Evolutionary conservation across 2,797 vertebrate species (phyloP), one percentile per base, ranked within the genome.

Genomic region (Myotis pilosus): DNA sequence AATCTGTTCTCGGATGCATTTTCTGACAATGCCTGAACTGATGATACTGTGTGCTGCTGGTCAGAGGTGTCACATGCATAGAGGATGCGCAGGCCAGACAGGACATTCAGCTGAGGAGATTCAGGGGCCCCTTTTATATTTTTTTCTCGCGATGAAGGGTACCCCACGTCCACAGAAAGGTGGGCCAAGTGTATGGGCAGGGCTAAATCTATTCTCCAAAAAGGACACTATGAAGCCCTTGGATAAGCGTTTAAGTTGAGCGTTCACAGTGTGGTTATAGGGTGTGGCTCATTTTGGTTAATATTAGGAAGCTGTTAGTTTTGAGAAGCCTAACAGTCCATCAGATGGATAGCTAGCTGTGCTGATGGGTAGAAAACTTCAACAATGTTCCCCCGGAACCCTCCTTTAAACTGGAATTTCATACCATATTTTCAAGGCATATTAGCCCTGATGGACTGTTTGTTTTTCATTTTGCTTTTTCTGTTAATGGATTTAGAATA

Each of bases 401-500:
- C 44, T 20, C 15, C 30, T 44, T 64, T 81, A 69, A 85, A 16
- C 22, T 30, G 1, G 5, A 78, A 38, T 81, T 89, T 57, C 49
- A 36, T 36, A 38, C 20, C 23, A 6, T 69, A 49, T 79, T 74
- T 95, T 93, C 81, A 82, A 62, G 47, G 25, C 33, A 33, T 30
- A 9, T 81, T 57, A 38, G 2, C 19, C 30, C 38, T 82, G 51
- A 16, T 84, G 12, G 30, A n/a, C 36, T 57, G n/a, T 75, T 88
- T 53, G 4, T n/a, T 85, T 90, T 91, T 55, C 68, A 41, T 78
- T 87, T 78, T 20, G 3, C 87, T 82, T 62, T 75, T 15, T 62
- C 64, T 94, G 36, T 64, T 86, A 78, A 41, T 87, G 55, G 41
- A 41, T 82, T 94, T 82, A 69, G 66, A 91, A 38, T 60, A 79